phyloP scores from a whole-genome alignment of 2,888 invertebrate genomes.

The Cephus sareptanus region DNA sequence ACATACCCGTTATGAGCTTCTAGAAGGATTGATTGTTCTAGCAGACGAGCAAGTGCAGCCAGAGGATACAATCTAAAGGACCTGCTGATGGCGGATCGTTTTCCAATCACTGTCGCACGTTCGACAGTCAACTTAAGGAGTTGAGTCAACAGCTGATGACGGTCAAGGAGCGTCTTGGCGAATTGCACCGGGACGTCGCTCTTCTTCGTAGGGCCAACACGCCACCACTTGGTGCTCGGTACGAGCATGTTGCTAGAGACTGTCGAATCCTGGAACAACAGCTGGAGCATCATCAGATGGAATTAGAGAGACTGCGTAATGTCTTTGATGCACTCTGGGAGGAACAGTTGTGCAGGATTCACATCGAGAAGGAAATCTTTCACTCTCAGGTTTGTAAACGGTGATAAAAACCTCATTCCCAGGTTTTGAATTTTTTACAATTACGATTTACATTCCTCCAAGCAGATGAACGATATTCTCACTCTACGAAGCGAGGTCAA shows the following conservation, averaged over 20 bases:
- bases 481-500: slow-evolving; percentile 75
- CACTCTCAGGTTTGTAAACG: slow-evolving; percentile 67
- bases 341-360: slow-evolving; percentile 76
- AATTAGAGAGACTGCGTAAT: slow-evolving; percentile 71
- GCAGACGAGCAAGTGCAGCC: slow-evolving; percentile 39
- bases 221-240: slow-evolving; percentile 65
- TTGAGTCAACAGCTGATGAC: slow-evolving; percentile 72
- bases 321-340: slow-evolving; percentile 78
- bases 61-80: slow-evolving; percentile 55
- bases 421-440: background rate
- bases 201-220: slow-evolving; percentile 71
- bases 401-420: background rate
- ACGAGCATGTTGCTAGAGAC: slow-evolving; percentile 70
- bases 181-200: slow-evolving; percentile 77
- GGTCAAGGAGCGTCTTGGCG: slow-evolving; percentile 75
- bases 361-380: slow-evolving; percentile 78
- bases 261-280: slow-evolving; percentile 73
- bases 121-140: slow-evolving; percentile 72
- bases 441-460: slow-evolving; percentile 6
- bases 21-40: slow-evolving; percentile 21
- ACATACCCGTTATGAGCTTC: background rate
- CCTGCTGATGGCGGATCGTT: slow-evolving; percentile 72
- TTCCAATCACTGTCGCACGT: slow-evolving; percentile 73
- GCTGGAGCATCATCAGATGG: slow-evolving; percentile 72
- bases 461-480: slow-evolving; percentile 75